Base-by-base conservation (phyloP, 2,888 invertebrate species). In the Calameuta filiformis region DNA sequence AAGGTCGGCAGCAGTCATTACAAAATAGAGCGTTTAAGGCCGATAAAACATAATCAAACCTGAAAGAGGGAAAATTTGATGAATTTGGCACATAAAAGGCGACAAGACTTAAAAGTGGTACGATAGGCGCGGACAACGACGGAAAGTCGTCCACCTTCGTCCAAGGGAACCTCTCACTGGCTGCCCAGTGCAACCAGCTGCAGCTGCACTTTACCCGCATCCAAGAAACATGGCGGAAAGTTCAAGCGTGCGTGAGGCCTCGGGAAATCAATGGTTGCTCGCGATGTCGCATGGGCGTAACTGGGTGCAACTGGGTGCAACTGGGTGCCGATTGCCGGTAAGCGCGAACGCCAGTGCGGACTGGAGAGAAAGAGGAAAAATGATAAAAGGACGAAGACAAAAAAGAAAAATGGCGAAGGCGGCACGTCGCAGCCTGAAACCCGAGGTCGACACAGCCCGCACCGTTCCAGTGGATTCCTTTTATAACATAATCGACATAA, bases 131-230 rank as follows among this genome's bases (percentile, higher is more conserved):
- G 35, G 40, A 23, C 6, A 56, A 9, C 6, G 23, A 56, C 40
- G 40, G 23, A 56, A 85, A 81, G 86, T 79, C 77, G 84, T 83
- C 85, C 79, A 83, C 86, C 85, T 87, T 87, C 84, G 82, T 73
- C 76, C 77, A 82, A 81, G 75, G 73, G 69, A 69, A 75, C 82
- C 85, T 84, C 85, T 86, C 86, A 86, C 85, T 80, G 40, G 40
- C 40, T 37, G 37, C 37, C 40, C 40, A 2, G 40, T 56, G 40
- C 40, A 56, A 56, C 71, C 34, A 31, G 71, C 71, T 34, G 71
- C 15, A 31, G 71, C 71, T 71, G 71, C 71, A 34, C 31, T 56
- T 56, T 56, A 56, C 23, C 40, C 40, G 40, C 40, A 56, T 56
- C 40, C 40, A 56, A 56, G 40, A 23, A 23, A 23, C 40, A 56